Base-by-base conservation (phyloP, 2,797 vertebrate genomes). In the Macropus fuliginosus region DNA sequence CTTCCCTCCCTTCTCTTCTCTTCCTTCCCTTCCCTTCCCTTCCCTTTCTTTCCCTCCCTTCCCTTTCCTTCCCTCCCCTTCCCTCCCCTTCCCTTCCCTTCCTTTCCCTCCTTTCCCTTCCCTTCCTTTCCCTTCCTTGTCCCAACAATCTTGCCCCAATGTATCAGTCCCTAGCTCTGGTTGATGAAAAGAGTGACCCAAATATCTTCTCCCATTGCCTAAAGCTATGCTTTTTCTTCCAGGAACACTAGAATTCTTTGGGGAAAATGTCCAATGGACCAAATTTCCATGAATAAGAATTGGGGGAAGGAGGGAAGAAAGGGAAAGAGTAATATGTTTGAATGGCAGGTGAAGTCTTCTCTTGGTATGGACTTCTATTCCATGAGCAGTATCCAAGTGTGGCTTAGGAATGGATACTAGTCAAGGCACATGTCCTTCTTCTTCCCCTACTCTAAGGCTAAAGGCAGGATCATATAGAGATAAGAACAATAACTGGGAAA, bases 21-120 rank as follows among this genome's bases (percentile, higher is more conserved):
- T 31, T 13, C 31, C 12, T 0, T 54, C 14, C 16, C 18, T 8
- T 40, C 21, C 18, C 6, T 90, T 31, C 31, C 52, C 11, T 54
- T 31, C 31, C 62, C 16, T 74, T 14, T 5, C 62, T 1, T n/a
- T 18, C 62, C 46, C 12, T 54, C 11, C 54, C 54, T 1, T 55
- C 2, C 55, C 13, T 3, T 16, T 14, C 55, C 13, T 3, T 14
- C 55, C 2, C 14, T 55, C 3, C 55, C 0, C 3, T 16, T 14
- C 90, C 34, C 54, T 18, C 31, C 50, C 1, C 54, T 31, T 14
- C 66, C n/a, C 40, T 8, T 16, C 62, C 5, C n/a, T 18, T n/a
- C 46, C 11, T 54, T 14, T 29, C 50, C 10, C 54, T 31, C 29
- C 66, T 16, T 74, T 6, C 50, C 1, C 54, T 31, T 16, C 66